Conservation (phyloP, 2,113 vertebrate genomes). For the Scalopus aquaticus region DNA sequence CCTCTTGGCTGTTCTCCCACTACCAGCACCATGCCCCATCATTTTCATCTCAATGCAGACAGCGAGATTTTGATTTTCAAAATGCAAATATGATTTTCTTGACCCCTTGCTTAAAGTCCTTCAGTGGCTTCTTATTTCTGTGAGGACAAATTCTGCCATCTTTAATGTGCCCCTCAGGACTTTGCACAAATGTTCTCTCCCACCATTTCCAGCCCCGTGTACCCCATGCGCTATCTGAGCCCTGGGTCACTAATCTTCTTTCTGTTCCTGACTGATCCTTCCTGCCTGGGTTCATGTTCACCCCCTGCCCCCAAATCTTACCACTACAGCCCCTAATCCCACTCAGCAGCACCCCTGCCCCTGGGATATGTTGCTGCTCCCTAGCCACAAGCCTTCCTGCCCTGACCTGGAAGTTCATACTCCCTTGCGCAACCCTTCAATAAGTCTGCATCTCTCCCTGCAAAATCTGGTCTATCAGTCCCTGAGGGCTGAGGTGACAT, state of each 20-base stretch:
- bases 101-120: background rate
- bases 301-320: background rate
- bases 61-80: background rate
- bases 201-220: background rate
- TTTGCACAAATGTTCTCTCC: background rate
- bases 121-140: background rate
- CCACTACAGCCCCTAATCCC: background rate
- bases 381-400: background rate
- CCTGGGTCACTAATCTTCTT: background rate
- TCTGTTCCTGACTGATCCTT: background rate
- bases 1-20: background rate
- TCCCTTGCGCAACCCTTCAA: background rate
- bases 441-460: background rate
- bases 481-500: background rate
- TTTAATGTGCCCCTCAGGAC: background rate
- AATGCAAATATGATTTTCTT: background rate
- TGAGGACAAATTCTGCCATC: background rate
- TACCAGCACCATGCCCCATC: fast-evolving
- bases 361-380: background rate
- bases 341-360: background rate
- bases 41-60: background rate
- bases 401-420: background rate
- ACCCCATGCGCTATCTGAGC: background rate
- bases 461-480: background rate
- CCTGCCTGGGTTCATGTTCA: background rate